A percentile compares a stretch with the other conserved stretches of the same genome.
Conservation (phyloP, 2,113 vertebrate genomes). For the Spea bombifrons region DNA sequence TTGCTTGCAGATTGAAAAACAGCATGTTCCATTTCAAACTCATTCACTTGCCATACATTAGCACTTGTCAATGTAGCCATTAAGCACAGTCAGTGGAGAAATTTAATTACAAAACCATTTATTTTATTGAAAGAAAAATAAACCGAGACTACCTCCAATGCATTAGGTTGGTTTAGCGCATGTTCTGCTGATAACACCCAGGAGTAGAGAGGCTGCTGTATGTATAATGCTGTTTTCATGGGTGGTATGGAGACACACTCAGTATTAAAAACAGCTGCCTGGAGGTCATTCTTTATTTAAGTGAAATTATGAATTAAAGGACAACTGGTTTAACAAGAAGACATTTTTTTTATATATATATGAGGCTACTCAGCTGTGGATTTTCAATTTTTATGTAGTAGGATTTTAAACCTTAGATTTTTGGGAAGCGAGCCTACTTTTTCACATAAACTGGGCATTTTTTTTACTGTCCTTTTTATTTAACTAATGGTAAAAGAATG, state of each 20-base stretch:
- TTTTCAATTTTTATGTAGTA: constrained; percentile 54
- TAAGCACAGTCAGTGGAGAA: constrained; percentile 85
- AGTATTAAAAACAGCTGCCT: constrained; percentile 88
- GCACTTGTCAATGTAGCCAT: constrained; percentile 94
- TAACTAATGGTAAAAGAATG: constrained; percentile 61
- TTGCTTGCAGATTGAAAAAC: constrained; percentile 87
- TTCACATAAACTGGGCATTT: constrained; percentile 46
- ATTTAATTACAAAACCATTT: constrained; percentile 97
- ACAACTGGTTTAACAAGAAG: constrained; percentile 85
- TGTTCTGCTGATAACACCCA: constrained; percentile 95
- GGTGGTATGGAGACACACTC: constrained; percentile 71
- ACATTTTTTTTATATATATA: constrained; percentile 66
- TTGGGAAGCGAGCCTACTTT: constrained; percentile 57
- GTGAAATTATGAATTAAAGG: constrained; percentile 86
- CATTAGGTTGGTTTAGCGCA: constrained; percentile 89
- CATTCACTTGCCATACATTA: constrained; percentile 88
- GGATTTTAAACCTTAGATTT: constrained; percentile 65
- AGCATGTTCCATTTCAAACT: constrained; percentile 89
- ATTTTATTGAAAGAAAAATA: constrained; percentile 99
- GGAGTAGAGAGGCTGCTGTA: constrained; percentile 75
- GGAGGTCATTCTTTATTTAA: constrained; percentile 87
- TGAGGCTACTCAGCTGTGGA: constrained; percentile 67
- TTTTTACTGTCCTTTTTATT: constrained; percentile 55
- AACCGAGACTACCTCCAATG: constrained; percentile 87
- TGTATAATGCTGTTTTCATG: constrained; percentile 87